Evolutionary conservation across 2,888 invertebrate genomes (phyloP).

Genomic region (Athalia rosae): DNA sequence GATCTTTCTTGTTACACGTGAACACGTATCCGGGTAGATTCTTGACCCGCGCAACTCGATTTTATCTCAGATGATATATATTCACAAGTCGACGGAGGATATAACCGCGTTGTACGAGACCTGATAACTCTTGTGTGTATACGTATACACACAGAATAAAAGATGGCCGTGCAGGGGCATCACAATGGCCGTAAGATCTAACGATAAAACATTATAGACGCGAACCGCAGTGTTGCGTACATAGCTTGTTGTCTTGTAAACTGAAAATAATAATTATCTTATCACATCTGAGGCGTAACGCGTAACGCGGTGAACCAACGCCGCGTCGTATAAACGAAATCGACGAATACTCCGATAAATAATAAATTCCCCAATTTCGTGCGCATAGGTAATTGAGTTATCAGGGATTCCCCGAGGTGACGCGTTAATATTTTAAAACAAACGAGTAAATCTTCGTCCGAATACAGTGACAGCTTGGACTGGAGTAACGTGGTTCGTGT

Average conservation of each 20-base stretch:
- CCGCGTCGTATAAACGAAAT: too few species aligned
- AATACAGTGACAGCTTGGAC: too few species aligned
- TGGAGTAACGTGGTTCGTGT: conserved; percentile 10
- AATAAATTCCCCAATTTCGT: too few species aligned
- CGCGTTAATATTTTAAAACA: too few species aligned
- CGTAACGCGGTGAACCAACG: too few species aligned
- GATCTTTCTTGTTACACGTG: background rate
- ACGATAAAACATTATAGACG: conserved; percentile 24
- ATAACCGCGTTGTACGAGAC: conserved; percentile 49
- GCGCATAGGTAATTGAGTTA: too few species aligned
- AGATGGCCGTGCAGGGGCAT: conserved; percentile 39
- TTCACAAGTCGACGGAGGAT: conserved; percentile 51
- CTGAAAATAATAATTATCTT: conserved; percentile 34
- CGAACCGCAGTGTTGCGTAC: conserved; percentile 20
- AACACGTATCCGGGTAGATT: conserved; percentile 57
- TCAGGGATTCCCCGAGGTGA: too few species aligned
- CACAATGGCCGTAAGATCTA: conserved; percentile 38
- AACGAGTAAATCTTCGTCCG: too few species aligned
- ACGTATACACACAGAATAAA: conserved; percentile 43
- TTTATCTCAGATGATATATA: conserved; percentile 58
- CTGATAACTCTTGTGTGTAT: conserved; percentile 50
- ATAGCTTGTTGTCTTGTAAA: conserved; percentile 39
- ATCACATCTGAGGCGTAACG: background rate
- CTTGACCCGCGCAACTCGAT: conserved; percentile 59
- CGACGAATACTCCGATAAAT: too few species aligned